Evolutionary conservation across 2,113 vertebrate species (phyloP).

Genomic region (Pygoscelis antarcticus): DNA sequence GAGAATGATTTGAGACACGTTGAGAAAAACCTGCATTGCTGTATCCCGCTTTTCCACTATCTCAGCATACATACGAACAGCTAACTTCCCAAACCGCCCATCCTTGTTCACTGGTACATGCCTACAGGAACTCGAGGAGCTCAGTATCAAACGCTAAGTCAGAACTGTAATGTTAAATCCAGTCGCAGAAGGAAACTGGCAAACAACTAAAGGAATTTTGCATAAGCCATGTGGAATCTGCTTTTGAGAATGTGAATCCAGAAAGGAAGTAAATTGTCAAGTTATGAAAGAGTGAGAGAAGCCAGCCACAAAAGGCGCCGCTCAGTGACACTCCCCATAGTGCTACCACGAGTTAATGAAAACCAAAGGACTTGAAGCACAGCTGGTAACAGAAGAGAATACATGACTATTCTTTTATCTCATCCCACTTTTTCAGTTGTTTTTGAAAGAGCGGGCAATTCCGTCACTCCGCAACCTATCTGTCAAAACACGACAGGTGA

Average conservation of each 20-base stretch:
- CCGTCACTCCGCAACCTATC: accelerated
- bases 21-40: no score
- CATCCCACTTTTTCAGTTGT: not conserved
- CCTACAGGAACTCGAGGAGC: accelerated
- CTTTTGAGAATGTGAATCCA: accelerated
- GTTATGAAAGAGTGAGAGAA: not conserved
- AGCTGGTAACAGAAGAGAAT: not conserved
- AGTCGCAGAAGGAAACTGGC: not conserved
- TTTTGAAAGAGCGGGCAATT: not conserved
- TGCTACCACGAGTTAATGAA: not conserved
- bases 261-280: not conserved
- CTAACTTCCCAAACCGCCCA: accelerated
- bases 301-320: accelerated
- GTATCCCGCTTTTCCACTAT: accelerated
- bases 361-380: not conserved
- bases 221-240: not conserved
- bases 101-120: accelerated
- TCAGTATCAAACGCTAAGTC: not conserved
- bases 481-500: accelerated
- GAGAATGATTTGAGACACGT: not conserved
- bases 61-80: accelerated
- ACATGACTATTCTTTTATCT: accelerated
- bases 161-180: accelerated
- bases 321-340: not conserved
- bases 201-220: not conserved